A percentile compares a stretch with the other conserved stretches of the same genome.
Conservation (phyloP, 2,113 vertebrate genomes). For the Onychostruthus taczanowskii region DNA sequence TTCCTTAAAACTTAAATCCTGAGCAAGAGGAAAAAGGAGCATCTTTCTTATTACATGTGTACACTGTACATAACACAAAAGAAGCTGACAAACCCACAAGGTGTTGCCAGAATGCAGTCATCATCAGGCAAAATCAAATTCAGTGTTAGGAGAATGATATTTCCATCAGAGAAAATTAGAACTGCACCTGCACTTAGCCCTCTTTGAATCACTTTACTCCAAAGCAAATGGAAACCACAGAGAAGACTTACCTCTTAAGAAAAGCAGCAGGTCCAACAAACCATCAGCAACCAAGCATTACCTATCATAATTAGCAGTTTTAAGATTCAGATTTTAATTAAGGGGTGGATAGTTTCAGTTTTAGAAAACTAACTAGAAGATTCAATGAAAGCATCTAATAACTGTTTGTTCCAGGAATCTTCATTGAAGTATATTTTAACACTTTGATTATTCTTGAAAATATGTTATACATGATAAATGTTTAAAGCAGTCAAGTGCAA, state of each 20-base stretch:
- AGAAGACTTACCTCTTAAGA: not conserved
- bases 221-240: not conserved
- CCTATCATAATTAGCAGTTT: not conserved
- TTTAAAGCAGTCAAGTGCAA: not conserved
- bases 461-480: not conserved
- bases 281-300: not conserved
- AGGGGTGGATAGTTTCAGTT: not conserved
- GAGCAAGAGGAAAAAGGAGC: not conserved
- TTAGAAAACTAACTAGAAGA: not conserved
- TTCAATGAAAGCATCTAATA: not conserved
- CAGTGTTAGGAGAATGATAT: not conserved
- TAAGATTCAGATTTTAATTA: not conserved
- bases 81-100: not conserved
- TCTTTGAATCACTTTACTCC: not conserved
- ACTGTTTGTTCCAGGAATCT: not conserved
- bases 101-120: not conserved
- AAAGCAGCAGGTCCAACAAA: not conserved
- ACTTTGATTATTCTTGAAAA: not conserved
- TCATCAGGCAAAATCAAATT: slow-evolving; percentile 17
- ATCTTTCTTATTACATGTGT: not conserved
- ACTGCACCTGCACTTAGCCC: not conserved
- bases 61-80: not conserved
- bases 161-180: slow-evolving; percentile 2
- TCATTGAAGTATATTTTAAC: not conserved
- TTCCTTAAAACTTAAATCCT: not conserved